Conservation (phyloP, 2,888 invertebrate genomes). For the Drosophila paramelanica region DNA sequence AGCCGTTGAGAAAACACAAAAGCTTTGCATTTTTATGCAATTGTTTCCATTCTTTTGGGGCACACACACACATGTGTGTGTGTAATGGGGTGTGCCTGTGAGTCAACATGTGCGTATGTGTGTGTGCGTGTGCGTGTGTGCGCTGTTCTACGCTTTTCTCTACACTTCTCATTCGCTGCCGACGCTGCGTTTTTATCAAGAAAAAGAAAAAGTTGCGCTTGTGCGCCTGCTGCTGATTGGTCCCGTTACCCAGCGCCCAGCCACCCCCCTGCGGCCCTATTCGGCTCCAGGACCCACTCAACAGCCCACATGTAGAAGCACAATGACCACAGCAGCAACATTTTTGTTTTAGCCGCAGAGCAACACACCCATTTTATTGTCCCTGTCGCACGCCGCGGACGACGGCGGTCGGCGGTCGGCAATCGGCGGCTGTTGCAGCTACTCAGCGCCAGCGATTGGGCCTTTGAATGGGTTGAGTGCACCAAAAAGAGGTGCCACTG, state of each 20-base stretch:
- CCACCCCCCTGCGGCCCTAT: neutral
- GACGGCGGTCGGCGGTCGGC: neutral
- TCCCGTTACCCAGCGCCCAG: slow-evolving; percentile 26
- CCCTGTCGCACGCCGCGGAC: slow-evolving; percentile 22
- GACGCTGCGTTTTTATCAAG: slow-evolving; percentile 67
- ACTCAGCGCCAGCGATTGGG: slow-evolving; percentile 27
- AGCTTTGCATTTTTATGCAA: slow-evolving; percentile 63
- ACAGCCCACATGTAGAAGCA: slow-evolving; percentile 26
- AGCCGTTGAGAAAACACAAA: slow-evolving; percentile 72
- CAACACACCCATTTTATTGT: slow-evolving; percentile 81
- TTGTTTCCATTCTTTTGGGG: slow-evolving; percentile 35
- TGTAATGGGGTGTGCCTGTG: slow-evolving; percentile 24
- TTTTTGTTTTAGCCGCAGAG: slow-evolving; percentile 75
- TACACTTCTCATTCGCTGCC: slow-evolving; percentile 77
- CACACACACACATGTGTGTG: slow-evolving; percentile 6
- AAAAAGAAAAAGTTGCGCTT: slow-evolving; percentile 76
- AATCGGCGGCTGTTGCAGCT: slow-evolving; percentile 5
- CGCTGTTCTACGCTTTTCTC: slow-evolving; percentile 56
- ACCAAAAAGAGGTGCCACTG: neutral
- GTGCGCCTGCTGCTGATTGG: slow-evolving; percentile 76
- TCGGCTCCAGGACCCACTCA: slow-evolving; percentile 2
- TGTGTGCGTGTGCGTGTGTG: slow-evolving; percentile 26
- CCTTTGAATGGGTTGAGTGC: slow-evolving; percentile 15
- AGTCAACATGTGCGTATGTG: slow-evolving; percentile 16
- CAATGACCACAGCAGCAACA: slow-evolving; percentile 41